A percentile compares a stretch with the other conserved stretches of the same genome.
phyloP scores from a whole-genome alignment of 2,797 vertebrate species.

The Pangasius krempfi region DNA sequence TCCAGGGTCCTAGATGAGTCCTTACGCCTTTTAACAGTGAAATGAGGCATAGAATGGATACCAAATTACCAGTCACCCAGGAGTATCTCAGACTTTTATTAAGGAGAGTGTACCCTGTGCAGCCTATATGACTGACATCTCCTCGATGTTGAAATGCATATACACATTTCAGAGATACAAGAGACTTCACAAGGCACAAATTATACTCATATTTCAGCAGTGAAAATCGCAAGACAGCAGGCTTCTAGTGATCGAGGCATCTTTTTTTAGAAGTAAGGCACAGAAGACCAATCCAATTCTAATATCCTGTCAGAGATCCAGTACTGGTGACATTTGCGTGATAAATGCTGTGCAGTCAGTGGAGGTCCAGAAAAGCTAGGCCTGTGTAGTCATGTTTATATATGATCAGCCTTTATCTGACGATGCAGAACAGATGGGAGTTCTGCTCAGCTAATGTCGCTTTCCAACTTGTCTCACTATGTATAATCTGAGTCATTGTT shows the following conservation, averaged over 20 bases:
- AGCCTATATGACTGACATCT: background rate
- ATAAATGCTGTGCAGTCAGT: slow-evolving; percentile 20
- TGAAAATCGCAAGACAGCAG: background rate
- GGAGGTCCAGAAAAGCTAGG: background rate
- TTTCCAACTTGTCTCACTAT: background rate
- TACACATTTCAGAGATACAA: slow-evolving; percentile 15
- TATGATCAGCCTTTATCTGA: background rate
- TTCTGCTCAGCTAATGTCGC: background rate
- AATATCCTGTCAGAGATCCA: slow-evolving; percentile 24
- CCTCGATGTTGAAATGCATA: background rate
- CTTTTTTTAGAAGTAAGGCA: slow-evolving; percentile 2
- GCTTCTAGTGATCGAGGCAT: slow-evolving; percentile 7
- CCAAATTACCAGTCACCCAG: slow-evolving; percentile 36
- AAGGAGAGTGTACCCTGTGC: background rate
- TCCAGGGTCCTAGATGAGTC: background rate
- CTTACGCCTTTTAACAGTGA: slow-evolving; percentile 9
- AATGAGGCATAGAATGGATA: background rate
- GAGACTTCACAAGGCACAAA: slow-evolving; percentile 51
- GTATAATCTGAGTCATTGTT: background rate
- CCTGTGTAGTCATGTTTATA: slow-evolving; percentile 10
- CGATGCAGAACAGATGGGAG: background rate
- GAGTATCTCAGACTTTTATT: slow-evolving; percentile 11
- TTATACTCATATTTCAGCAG: slow-evolving; percentile 38
- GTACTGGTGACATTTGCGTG: slow-evolving; percentile 28
- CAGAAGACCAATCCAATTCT: slow-evolving; percentile 1